These are phyloP conservation scores for Tragelaphus eurycerus DNA, from an alignment of 2,797 vertebrate species.

Conservation along the genomic window DNA sequence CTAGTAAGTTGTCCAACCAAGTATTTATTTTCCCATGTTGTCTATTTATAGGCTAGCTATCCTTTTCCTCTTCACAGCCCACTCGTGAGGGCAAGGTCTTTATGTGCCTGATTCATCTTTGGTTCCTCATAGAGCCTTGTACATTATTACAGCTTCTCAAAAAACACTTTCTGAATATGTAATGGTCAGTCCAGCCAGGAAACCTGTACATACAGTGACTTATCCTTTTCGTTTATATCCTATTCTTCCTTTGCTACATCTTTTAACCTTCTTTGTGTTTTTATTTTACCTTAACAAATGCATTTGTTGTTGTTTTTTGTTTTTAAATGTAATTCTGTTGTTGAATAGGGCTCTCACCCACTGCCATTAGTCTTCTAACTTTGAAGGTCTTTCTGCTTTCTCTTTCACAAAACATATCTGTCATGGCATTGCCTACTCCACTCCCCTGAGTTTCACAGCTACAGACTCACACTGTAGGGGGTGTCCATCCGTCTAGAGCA, in stretches of 20 bases:
- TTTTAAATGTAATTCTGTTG: background rate
- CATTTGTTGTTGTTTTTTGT: background rate
- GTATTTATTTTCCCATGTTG: background rate
- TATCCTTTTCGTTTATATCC: slow-evolving; percentile 53
- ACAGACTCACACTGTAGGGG: slow-evolving; percentile 49
- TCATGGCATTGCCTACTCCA: slow-evolving; percentile 13
- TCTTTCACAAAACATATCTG: slow-evolving; percentile 42
- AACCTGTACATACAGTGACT: slow-evolving; percentile 6
- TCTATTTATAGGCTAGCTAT: background rate
- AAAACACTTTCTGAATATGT: slow-evolving; percentile 36
- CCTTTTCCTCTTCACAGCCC: background rate
- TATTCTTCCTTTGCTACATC: background rate
- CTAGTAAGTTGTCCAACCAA: background rate
- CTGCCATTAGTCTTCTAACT: slow-evolving; percentile 28
- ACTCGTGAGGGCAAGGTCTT: background rate
- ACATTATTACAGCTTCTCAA: background rate
- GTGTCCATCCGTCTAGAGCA: slow-evolving; percentile 74
- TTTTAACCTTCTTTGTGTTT: slow-evolving; percentile 33
- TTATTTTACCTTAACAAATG: slow-evolving; percentile 11
- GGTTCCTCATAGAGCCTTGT: background rate
- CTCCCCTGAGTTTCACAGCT: slow-evolving; percentile 35
- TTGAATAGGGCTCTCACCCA: background rate
- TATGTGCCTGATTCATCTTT: background rate
- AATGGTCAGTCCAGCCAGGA: background rate
- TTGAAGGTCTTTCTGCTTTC: slow-evolving; percentile 61